phyloP scores from a whole-genome alignment of 2,888 invertebrate species.

The Elysia crispata region DNA sequence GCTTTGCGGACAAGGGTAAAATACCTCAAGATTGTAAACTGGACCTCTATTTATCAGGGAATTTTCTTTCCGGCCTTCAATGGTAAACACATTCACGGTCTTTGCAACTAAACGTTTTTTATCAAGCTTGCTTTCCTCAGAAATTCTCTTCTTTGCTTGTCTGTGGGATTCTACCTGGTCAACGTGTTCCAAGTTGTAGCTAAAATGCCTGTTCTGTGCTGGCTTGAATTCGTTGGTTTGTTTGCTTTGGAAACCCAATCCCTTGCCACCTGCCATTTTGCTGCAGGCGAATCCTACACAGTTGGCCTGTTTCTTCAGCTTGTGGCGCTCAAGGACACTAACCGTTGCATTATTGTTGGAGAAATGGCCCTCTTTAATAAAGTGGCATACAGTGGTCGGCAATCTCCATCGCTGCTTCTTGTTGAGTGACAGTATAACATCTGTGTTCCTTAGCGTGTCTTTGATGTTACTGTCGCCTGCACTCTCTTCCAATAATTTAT shows the following conservation, averaged over 20 bases:
- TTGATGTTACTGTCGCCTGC: not conserved
- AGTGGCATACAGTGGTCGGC: slow-evolving; percentile 56
- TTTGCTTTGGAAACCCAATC: no score
- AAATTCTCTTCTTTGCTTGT: not conserved
- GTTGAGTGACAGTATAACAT: slow-evolving; percentile 63
- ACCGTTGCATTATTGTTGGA: slow-evolving; percentile 21
- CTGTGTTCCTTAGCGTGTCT: slow-evolving; percentile 14
- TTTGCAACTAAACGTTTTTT: not conserved
- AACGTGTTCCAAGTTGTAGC: slow-evolving; percentile 20
- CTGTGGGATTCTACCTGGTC: slow-evolving; percentile 1
- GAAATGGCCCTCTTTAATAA: slow-evolving; percentile 45
- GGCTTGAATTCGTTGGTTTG: slow-evolving; percentile 15
- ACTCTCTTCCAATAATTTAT: not conserved
- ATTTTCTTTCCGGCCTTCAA: not conserved
- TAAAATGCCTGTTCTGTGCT: slow-evolving; percentile 42
- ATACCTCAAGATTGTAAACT: slow-evolving; percentile 44
- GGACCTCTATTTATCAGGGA: not conserved
- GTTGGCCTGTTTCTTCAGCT: slow-evolving; percentile 51
- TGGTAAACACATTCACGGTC: slow-evolving; percentile 29
- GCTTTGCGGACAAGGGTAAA: slow-evolving; percentile 49
- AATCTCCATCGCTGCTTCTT: slow-evolving; percentile 66
- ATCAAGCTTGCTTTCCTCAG: not conserved
- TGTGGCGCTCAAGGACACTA: slow-evolving; percentile 51
- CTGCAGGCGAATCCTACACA: slow-evolving; percentile 51
- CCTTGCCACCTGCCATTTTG: slow-evolving; percentile 15